phyloP scores from a whole-genome alignment of 2,113 vertebrate species.

The Syrrhaptes paradoxus region DNA sequence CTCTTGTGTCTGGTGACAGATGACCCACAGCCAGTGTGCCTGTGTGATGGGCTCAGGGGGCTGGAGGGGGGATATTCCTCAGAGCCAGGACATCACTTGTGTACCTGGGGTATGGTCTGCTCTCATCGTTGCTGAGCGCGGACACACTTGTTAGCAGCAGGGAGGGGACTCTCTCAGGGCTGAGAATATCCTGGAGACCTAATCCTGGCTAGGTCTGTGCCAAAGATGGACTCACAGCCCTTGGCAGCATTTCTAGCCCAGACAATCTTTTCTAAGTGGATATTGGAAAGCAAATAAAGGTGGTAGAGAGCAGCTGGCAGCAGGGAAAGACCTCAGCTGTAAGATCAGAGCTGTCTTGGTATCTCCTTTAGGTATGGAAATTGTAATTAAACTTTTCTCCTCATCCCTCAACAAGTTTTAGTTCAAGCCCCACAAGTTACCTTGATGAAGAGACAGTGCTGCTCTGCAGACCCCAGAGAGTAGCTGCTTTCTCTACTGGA shows the following conservation, averaged over 20 bases:
- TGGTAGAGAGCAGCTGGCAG: not conserved
- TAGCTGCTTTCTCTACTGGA: not conserved
- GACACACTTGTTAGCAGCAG: not conserved
- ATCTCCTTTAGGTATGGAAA: not conserved
- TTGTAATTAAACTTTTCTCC: not conserved
- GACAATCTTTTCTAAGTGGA: not conserved
- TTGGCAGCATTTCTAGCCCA: not conserved
- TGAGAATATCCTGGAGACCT: not conserved
- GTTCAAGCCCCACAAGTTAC: not conserved
- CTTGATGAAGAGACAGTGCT: not conserved
- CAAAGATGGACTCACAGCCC: not conserved
- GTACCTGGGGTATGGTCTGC: not conserved
- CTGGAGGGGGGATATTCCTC: not conserved
- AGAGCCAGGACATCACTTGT: rapidly evolving
- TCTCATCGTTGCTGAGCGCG: not conserved
- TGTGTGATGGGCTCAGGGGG: not conserved
- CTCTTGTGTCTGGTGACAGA: not conserved
- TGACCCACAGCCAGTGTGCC: not conserved
- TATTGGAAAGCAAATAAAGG: not conserved
- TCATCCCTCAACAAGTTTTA: not conserved
- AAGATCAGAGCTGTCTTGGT: not conserved
- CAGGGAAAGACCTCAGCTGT: not conserved
- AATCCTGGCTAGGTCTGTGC: not conserved
- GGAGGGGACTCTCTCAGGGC: not conserved
- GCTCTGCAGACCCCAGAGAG: not conserved